These are phyloP conservation scores for Thecophora atra DNA, from an alignment of 2,888 invertebrate species.

Conservation along the genomic window DNA sequence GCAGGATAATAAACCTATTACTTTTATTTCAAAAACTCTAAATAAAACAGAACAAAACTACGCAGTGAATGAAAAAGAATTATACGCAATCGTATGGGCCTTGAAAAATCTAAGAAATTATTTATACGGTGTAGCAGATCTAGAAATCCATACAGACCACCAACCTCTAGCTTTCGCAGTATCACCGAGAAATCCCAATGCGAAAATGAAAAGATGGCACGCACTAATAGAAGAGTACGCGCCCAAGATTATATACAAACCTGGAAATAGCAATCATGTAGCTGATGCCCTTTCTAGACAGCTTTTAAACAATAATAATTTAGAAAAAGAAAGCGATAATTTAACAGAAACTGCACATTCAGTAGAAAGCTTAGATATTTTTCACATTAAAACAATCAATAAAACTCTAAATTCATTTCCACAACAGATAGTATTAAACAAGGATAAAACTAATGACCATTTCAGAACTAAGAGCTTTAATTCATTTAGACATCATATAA, in stretches of 20 bases:
- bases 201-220: conserved; percentile 58
- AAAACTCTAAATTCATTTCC: conserved; percentile 40
- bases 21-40: conserved; percentile 53
- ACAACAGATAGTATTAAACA: conserved; percentile 38
- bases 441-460: not conserved
- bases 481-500: conserved; percentile 3
- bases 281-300: conserved; percentile 29
- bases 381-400: conserved; percentile 26
- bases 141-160: conserved; percentile 45
- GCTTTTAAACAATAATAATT: conserved; percentile 5
- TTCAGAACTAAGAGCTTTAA: conserved; percentile 6
- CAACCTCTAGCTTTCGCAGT: too few relatives aligned
- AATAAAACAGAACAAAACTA: conserved; percentile 50
- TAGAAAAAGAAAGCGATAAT: conserved; percentile 2
- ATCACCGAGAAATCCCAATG: too few relatives aligned
- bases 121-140: conserved; percentile 52
- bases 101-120: conserved; percentile 58
- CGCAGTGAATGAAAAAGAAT: conserved; percentile 58
- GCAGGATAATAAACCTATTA: conserved; percentile 52
- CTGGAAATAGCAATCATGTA: conserved; percentile 31
- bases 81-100: conserved; percentile 57
- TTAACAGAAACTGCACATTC: conserved; percentile 35
- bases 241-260: conserved; percentile 48
- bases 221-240: conserved; percentile 53
- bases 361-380: conserved; percentile 35